Evolutionary conservation across 2,888 invertebrate species (phyloP).

Genomic region (Yponomeuta plumbellus): DNA sequence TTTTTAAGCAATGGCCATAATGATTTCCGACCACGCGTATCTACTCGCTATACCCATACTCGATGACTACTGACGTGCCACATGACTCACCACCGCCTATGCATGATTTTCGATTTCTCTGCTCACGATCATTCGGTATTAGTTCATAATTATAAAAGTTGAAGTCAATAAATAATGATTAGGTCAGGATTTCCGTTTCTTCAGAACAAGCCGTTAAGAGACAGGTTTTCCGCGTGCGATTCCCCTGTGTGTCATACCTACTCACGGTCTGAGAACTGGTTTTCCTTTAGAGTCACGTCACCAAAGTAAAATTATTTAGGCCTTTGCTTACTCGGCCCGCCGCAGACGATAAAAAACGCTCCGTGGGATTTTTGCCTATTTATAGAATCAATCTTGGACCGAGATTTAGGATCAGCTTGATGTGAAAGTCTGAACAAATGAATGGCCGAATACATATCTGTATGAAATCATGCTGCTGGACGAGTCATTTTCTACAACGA

Average conservation of each 20-base stretch:
- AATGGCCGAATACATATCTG: background rate
- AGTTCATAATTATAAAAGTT: background rate
- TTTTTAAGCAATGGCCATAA: slow-evolving; percentile 18
- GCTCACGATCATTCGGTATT: background rate
- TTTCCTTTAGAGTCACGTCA: background rate
- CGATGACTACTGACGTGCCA: slow-evolving; percentile 22
- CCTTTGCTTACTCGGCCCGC: background rate
- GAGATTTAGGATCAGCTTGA: background rate
- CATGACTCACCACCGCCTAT: slow-evolving; percentile 24
- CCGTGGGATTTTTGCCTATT: background rate
- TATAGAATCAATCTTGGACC: background rate
- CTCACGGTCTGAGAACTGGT: background rate
- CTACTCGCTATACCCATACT: slow-evolving; percentile 19
- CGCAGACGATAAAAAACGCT: background rate
- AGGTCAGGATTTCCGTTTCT: slow-evolving; percentile 2
- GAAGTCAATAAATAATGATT: background rate
- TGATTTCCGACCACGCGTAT: slow-evolving; percentile 32
- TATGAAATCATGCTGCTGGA: background rate
- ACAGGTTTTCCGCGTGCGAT: background rate
- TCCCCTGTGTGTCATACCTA: background rate
- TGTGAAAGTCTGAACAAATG: background rate
- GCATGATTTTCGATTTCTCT: slow-evolving; percentile 7
- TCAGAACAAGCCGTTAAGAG: background rate
- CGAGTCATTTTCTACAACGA: background rate
- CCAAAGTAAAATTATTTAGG: background rate